phyloP scores from a whole-genome alignment of 2,888 invertebrate species.

The Scrobipalpa costella region DNA sequence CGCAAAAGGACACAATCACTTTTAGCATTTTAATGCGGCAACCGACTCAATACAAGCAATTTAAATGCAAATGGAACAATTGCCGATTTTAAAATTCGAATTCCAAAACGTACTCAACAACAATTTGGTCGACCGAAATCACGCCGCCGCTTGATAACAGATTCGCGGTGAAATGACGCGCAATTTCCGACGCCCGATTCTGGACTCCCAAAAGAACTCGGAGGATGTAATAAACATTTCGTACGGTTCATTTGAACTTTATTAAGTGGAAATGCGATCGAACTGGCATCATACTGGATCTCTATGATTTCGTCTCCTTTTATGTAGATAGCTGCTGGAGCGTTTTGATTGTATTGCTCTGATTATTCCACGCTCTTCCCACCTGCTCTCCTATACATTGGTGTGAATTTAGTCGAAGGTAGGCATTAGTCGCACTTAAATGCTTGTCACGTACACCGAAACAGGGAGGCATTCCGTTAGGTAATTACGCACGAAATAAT shows the following conservation, averaged over 20 bases:
- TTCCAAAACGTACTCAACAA: slow-evolving; percentile 1
- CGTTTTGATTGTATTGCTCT: slow-evolving; percentile 39
- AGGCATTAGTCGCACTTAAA: slow-evolving; percentile 34
- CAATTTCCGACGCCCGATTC: slow-evolving; percentile 44
- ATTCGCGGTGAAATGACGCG: slow-evolving; percentile 40
- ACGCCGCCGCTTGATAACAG: slow-evolving; percentile 23
- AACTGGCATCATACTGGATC: slow-evolving; percentile 40
- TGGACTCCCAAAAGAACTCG: slow-evolving; percentile 39
- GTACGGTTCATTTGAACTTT: slow-evolving; percentile 65
- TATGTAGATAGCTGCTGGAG: slow-evolving; percentile 32
- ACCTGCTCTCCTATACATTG: neutral
- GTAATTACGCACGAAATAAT: slow-evolving; percentile 35
- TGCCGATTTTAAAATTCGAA: slow-evolving; percentile 6
- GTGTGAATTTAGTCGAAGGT: slow-evolving; percentile 40
- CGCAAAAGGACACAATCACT: neutral
- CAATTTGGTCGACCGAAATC: slow-evolving; percentile 20
- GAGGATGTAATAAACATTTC: slow-evolving; percentile 59
- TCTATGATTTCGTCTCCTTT: slow-evolving; percentile 39
- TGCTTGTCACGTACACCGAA: slow-evolving; percentile 5
- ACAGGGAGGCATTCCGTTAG: slow-evolving; percentile 28
- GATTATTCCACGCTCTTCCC: slow-evolving; percentile 52
- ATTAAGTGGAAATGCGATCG: slow-evolving; percentile 60
- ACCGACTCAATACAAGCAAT: slow-evolving; percentile 12
- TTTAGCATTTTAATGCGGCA: neutral
- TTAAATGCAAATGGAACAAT: slow-evolving; percentile 7